Evolutionary conservation across 2,888 invertebrate genomes (phyloP), one percentile per base, ranked within the genome.

Genomic region (Lithodes maja): DNA sequence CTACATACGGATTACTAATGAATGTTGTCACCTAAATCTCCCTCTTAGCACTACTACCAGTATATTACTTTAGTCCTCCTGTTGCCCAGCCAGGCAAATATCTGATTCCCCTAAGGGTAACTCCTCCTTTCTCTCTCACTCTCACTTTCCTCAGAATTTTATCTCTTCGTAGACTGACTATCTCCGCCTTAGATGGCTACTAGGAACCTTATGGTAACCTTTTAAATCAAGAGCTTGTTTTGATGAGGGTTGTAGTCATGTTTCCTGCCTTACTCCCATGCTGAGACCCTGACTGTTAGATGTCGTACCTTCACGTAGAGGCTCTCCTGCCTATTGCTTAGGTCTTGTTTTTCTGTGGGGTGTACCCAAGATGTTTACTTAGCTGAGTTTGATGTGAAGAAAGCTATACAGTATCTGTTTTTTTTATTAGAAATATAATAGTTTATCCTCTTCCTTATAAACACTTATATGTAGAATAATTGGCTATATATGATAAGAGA

Each of bases 251-350:
- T 83, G 81, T 87, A 87, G 87, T 79, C 79, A 77, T 79, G 78
- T 87, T 84, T 87, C 87, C 83, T 87, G 87, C 87, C 87, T 87
- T 87, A 87, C 83, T 87, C 87, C 87, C 68, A 82, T 83, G 83
- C 87, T 83, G 68, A 79, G 74, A 87, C 79, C 87, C 71, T 87
- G 79, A 84, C 87, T 87, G 87, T 87, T 87, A 74, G 87, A 79
- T 87, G 87, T 87, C 82, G 83, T 87, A 83, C 87, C 83, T 84
- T 84, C 74, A 87, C 79, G 75, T 87, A 87, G 87, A 87, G 87
- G 87, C 87, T 87, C 78, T 83, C 69, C 79, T 87, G 83, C 87
- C 87, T 78, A 83, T 87, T 84, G 87, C 87, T 87, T 87, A 87
- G 87, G 68, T 87, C 87, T 75, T 81, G 80, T 86, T 82, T 82